Conservation (phyloP, 2,797 vertebrate species). For the Labeo calbasu region DNA sequence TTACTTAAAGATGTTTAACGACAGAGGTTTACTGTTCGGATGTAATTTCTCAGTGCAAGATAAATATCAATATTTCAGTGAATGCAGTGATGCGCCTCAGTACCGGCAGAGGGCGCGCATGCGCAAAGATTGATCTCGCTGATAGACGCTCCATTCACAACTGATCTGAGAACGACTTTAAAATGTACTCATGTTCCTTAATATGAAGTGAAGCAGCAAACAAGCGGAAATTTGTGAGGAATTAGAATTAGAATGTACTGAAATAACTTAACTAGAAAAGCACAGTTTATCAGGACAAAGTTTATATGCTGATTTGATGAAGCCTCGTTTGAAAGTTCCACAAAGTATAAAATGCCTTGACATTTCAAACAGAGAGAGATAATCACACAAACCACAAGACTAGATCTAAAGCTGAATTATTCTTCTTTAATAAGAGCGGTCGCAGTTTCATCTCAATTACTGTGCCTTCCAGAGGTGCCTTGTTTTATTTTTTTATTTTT, state of each 20-base stretch:
- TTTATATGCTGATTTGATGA: too few species aligned
- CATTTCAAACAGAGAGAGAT: too few species aligned
- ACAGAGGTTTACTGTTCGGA: background rate
- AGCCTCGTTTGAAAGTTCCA: too few species aligned
- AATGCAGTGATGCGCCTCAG: background rate
- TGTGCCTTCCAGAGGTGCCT: background rate
- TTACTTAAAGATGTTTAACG: background rate
- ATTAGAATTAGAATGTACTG: too few species aligned
- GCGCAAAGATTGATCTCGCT: background rate
- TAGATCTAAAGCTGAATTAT: too few species aligned
- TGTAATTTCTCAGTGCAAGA: background rate
- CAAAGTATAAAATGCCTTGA: too few species aligned
- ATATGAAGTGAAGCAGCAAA: too few species aligned
- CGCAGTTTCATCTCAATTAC: background rate
- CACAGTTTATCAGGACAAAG: too few species aligned
- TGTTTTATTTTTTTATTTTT: background rate
- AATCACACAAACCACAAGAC: too few species aligned
- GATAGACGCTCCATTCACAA: too few species aligned
- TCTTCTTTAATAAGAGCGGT: background rate
- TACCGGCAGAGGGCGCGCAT: slow-evolving; percentile 5
- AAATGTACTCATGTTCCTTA: background rate
- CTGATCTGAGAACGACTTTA: background rate
- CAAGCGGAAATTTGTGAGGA: too few species aligned
- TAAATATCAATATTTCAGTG: background rate
- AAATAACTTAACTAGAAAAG: too few species aligned